Evolutionary conservation across 2,113 vertebrate species (phyloP).

Genomic region (Myotis lucifugus): DNA sequence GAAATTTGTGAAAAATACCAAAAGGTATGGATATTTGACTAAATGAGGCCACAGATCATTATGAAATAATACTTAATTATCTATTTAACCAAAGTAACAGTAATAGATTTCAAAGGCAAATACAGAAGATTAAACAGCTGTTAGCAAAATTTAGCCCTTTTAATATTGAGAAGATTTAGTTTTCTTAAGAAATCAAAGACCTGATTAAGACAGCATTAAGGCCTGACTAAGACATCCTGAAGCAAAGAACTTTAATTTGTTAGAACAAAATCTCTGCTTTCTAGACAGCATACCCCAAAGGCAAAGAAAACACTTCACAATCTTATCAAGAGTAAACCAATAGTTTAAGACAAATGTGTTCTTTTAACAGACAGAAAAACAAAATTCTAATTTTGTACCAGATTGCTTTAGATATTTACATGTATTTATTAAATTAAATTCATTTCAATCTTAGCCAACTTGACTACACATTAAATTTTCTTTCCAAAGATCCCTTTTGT

Average conservation of each 20-base stretch:
- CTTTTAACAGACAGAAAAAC: not conserved
- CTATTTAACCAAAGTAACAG: not conserved
- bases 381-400: not conserved
- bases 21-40: not conserved
- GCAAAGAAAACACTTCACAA: not conserved
- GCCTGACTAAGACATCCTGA: not conserved
- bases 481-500: not conserved
- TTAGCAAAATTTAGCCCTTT: not conserved
- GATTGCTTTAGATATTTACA: not conserved
- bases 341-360: not conserved
- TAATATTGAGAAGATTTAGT: not conserved
- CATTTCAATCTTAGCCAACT: not conserved
- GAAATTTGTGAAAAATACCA: not conserved
- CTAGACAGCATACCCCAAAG: not conserved
- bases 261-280: not conserved
- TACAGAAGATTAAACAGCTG: not conserved
- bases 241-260: not conserved
- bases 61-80: not conserved
- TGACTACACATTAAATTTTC: not conserved
- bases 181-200: not conserved
- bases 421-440: not conserved
- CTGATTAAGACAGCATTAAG: not conserved
- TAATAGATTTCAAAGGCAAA: not conserved
- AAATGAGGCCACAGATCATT: not conserved
- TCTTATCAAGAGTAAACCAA: not conserved